Percentiles rank a stretch among this genome's conserved stretches.
phyloP scores from a whole-genome alignment of 2,797 vertebrate genomes.

The Oryzias dopingdopingensis region DNA sequence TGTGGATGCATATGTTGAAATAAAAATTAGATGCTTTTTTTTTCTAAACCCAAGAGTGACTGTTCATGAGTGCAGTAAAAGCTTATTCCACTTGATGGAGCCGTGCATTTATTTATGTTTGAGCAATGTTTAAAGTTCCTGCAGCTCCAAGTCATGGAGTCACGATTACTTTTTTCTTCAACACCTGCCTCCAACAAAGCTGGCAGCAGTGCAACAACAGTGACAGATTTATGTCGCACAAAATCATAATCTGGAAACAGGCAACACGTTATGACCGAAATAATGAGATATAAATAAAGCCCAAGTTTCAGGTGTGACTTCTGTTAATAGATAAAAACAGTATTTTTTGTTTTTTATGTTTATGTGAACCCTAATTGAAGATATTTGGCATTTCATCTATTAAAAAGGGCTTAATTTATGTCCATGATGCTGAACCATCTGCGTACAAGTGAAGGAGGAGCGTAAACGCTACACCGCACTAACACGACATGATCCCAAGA shows the following conservation, averaged over 20 bases:
- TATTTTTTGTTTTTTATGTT: too few species aligned
- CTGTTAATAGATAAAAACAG: too few species aligned
- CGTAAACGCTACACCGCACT: slow-evolving; percentile 5
- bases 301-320: too few species aligned
- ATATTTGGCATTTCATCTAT: too few species aligned
- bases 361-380: too few species aligned
- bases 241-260: too few species aligned
- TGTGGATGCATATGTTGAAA: slow-evolving; percentile 48
- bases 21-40: slow-evolving; percentile 43
- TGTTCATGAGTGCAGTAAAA: slow-evolving; percentile 1
- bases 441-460: slow-evolving; percentile 3
- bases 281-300: too few species aligned
- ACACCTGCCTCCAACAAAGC: neutral
- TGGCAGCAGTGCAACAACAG: too few species aligned
- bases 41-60: slow-evolving; percentile 22
- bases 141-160: neutral
- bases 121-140: neutral
- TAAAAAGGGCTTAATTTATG: too few species aligned
- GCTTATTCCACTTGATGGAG: slow-evolving; percentile 53
- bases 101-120: slow-evolving; percentile 15
- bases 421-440: neutral
- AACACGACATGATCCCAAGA: slow-evolving; percentile 42
- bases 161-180: neutral
- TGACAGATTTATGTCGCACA: too few species aligned
- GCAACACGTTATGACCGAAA: too few species aligned